Base-by-base conservation (phyloP, 2,888 invertebrate genomes). In the Epirrita christyi region DNA sequence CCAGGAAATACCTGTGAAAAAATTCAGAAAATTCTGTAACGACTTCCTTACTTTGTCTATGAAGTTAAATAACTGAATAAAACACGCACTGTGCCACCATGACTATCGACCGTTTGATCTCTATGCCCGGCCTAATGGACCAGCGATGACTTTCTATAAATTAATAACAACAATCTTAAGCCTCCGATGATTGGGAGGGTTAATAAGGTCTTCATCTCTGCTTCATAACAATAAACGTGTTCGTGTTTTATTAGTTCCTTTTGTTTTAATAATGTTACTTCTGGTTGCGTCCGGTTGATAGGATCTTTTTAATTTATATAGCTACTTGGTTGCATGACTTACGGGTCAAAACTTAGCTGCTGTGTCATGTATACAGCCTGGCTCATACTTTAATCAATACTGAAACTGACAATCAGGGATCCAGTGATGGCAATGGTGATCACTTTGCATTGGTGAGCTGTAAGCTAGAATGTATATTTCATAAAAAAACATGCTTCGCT, bases 111-210 rank as follows among this genome's bases (percentile, higher is more conserved):
- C 69, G 71, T 68, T 75, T 76, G 88, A 86, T 90, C 90, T 85
- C 86, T 89, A 89, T 89, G 88, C 85, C 81, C 81, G 86, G 63
- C 74, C 86, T 90, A 92, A 92, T 92, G 88, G 88, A 72, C 73
- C 64, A 71, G 81, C 83, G 86, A 90, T 92, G 92, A 92, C 92
- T 92, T 88, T 91, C 90, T 88, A 91, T 88, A 92, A 88, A 90
- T 91, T 89, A 88, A 90, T 91, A 92, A 91, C 86, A 87, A 89
- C 86, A 83, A 81, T 75, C 78, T 66, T 67, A 75, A 80, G 80
- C 78, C 77, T 71, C 75, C 78, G 79, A 83, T 80, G 88, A 90
- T 87, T 87, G 86, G 50, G 83, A 63, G 72, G 71, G 75, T 85
- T 90, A 91, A 91, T 91, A 86, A 90, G 81, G 86, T 83, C 88